Evolutionary conservation across 2,113 vertebrate genomes (phyloP).

Genomic region (Hassar affinis): DNA sequence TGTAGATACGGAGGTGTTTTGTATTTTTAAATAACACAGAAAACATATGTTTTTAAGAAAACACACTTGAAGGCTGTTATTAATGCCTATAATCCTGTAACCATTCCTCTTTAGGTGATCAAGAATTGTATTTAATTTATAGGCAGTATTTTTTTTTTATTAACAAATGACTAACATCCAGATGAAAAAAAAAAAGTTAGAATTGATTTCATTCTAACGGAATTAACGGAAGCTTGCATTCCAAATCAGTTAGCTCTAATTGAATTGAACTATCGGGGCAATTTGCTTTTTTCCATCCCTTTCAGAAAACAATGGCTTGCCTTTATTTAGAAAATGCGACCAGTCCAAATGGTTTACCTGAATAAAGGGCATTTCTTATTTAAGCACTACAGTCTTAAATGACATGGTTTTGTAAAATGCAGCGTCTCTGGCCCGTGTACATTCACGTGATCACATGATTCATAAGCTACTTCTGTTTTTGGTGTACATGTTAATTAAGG

Average conservation of each 20-base stretch:
- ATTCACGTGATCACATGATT: constrained; percentile 28
- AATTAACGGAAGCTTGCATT: constrained; percentile 7
- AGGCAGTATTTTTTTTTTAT: neutral
- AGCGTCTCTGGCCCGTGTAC: constrained; percentile 3
- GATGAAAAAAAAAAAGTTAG: constrained; percentile 6
- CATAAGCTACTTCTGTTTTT: constrained; percentile 6
- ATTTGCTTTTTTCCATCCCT: neutral
- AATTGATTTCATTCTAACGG: neutral
- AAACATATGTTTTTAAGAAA: constrained; percentile 2
- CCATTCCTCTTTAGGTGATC: constrained; percentile 39
- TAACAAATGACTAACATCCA: constrained; percentile 1
- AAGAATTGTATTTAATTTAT: constrained; percentile 27
- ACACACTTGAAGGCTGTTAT: constrained; percentile 13
- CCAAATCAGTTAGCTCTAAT: constrained; percentile 19
- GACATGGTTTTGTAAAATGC: neutral
- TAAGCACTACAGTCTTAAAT: constrained; percentile 21
- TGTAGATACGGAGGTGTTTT: constrained; percentile 28
- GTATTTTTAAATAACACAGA: constrained; percentile 18
- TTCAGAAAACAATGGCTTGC: neutral
- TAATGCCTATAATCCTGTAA: constrained; percentile 1
- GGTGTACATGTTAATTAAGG: neutral
- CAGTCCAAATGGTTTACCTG: constrained; percentile 16
- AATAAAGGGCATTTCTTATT: constrained; percentile 31
- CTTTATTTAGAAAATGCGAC: constrained; percentile 1
- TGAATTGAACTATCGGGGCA: neutral